Evolutionary conservation across 2,888 invertebrate genomes (phyloP).

Genomic region (Cabera pusaria): DNA sequence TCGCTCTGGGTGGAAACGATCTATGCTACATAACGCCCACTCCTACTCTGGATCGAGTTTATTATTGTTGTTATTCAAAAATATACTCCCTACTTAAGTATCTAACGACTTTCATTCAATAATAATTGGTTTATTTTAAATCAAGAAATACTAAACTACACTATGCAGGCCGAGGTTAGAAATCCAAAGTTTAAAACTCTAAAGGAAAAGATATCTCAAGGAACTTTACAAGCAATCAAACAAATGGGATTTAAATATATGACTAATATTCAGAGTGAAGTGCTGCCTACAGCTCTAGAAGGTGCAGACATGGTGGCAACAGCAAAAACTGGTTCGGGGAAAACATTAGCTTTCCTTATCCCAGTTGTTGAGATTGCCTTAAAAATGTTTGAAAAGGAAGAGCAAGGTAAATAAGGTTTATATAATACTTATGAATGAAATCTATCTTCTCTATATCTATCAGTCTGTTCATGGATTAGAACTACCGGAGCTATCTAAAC

Average conservation of each 20-base stretch:
- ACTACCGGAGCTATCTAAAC: no score
- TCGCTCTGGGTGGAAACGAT: no score
- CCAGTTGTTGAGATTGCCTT: slow-evolving; percentile 95
- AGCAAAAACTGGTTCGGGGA: slow-evolving; percentile 98
- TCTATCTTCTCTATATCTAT: no score
- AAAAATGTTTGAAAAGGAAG: slow-evolving; percentile 66
- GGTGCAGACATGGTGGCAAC: slow-evolving; percentile 96
- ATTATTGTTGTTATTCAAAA: no score
- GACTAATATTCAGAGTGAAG: slow-evolving; percentile 96
- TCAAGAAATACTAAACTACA: slow-evolving; percentile 3
- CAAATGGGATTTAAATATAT: slow-evolving; percentile 95
- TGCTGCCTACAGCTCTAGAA: slow-evolving; percentile 93
- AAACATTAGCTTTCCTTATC: slow-evolving; percentile 97
- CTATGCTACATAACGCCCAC: no score
- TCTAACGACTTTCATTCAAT: no score
- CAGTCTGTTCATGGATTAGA: no score
- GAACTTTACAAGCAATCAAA: slow-evolving; percentile 88
- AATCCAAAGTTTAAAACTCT: slow-evolving; percentile 76
- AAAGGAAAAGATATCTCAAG: slow-evolving; percentile 86
- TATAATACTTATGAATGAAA: no score
- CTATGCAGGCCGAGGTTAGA: slow-evolving; percentile 42
- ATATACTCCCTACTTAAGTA: no score
- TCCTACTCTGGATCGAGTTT: no score
- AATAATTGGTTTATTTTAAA: no score
- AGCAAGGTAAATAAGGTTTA: slow-evolving; percentile 44